Conservation (phyloP, 2,113 vertebrate species). For the Nesospiza acunhae region DNA sequence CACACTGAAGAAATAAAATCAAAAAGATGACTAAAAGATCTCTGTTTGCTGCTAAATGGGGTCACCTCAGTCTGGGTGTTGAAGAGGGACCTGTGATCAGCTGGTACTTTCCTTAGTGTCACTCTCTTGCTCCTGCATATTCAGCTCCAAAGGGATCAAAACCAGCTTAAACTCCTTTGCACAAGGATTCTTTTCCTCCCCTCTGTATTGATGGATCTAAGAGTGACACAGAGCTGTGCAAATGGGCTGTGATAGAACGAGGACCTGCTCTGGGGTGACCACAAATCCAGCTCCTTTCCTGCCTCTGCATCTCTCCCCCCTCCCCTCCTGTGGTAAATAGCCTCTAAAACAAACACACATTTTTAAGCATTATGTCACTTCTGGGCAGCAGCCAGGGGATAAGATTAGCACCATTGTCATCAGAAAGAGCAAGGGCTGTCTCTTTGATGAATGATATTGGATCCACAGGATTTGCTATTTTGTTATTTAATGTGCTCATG, state of each 20-base stretch:
- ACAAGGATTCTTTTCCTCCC: background rate
- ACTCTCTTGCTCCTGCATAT: background rate
- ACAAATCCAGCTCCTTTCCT: constrained; percentile 18
- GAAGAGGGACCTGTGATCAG: background rate
- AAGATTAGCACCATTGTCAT: constrained; percentile 64
- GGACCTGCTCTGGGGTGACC: background rate
- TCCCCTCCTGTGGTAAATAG: background rate
- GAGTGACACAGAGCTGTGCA: background rate
- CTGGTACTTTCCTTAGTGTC: background rate
- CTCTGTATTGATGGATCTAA: background rate
- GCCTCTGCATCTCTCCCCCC: background rate
- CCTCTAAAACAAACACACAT: constrained; percentile 27
- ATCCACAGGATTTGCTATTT: constrained; percentile 30
- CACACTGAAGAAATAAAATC: background rate
- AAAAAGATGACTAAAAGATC: background rate
- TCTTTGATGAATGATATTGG: constrained; percentile 62
- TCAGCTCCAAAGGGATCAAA: background rate
- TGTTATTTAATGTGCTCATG: background rate
- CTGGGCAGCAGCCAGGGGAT: constrained; percentile 60
- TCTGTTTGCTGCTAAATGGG: background rate
- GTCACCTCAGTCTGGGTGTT: background rate
- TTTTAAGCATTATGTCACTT: constrained; percentile 48
- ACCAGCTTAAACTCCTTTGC: background rate
- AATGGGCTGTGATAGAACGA: background rate
- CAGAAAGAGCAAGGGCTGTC: constrained; percentile 49